phyloP scores from a whole-genome alignment of 2,113 vertebrate species.

The Alectura lathami region DNA sequence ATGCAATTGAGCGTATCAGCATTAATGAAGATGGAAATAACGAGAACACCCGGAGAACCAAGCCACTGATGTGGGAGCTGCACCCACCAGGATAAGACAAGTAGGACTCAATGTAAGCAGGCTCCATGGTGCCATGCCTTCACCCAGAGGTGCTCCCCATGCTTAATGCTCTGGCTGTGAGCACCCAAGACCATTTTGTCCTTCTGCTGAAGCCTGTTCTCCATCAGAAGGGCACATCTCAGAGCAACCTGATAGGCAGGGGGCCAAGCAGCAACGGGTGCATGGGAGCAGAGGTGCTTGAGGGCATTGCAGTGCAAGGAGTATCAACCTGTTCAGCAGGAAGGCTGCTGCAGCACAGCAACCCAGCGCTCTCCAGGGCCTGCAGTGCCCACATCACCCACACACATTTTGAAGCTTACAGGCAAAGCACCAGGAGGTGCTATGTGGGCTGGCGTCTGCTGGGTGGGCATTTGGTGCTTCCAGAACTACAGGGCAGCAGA shows the following conservation, averaged over 20 bases:
- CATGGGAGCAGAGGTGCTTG: not conserved
- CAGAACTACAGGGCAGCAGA: not conserved
- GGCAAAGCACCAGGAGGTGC: not conserved
- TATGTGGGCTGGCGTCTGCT: not conserved
- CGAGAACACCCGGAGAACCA: constrained; percentile 24
- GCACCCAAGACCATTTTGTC: not conserved
- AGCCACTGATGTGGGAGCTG: not conserved
- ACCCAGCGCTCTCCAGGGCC: not conserved
- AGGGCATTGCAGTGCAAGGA: not conserved
- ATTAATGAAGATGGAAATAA: constrained; percentile 42
- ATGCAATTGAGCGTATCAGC: constrained; percentile 43
- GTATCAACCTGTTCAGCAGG: not conserved
- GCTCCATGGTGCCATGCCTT: not conserved
- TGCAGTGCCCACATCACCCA: not conserved
- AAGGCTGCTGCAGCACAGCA: not conserved
- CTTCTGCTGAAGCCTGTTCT: not conserved
- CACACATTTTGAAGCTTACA: not conserved
- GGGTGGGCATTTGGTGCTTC: not conserved
- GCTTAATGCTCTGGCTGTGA: not conserved
- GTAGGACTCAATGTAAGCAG: accelerated
- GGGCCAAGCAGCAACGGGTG: not conserved
- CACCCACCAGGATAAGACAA: not conserved
- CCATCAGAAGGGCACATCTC: not conserved
- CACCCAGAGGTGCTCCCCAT: not conserved
- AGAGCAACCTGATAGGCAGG: not conserved